Conservation (phyloP, 2,888 invertebrate genomes). For the Strigamia transsilvanica region DNA sequence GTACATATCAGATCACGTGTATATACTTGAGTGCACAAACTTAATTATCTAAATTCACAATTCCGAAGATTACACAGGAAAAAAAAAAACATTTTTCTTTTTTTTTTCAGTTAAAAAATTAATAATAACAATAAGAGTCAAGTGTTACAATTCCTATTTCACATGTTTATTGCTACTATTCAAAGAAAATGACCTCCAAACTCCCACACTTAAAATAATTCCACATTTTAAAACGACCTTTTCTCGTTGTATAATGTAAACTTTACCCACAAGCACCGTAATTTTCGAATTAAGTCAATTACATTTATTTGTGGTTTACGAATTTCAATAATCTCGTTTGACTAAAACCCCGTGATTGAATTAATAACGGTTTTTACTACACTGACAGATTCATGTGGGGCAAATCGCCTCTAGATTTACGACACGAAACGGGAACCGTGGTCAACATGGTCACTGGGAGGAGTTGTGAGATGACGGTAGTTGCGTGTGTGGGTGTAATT, state of each 20-base stretch:
- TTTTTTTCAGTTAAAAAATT: too few species aligned
- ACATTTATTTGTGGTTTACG: too few species aligned
- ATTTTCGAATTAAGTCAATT: too few species aligned
- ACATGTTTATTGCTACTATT: neutral
- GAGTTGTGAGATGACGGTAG: neutral
- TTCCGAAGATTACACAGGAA: too few species aligned
- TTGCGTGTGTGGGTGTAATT: constrained; percentile 20
- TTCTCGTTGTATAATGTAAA: neutral
- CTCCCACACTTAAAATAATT: neutral
- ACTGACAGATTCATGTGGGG: too few species aligned
- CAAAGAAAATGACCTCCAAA: neutral
- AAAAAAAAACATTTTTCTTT: too few species aligned
- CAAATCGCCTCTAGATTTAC: neutral
- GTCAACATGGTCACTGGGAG: neutral
- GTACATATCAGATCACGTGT: neutral
- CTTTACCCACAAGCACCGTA: too few species aligned
- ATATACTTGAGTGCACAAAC: too few species aligned
- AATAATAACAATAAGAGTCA: neutral
- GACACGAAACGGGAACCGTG: neutral
- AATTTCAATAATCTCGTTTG: too few species aligned
- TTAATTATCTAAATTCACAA: too few species aligned
- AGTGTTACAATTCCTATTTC: neutral
- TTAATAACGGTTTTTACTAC: too few species aligned
- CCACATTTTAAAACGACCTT: neutral
- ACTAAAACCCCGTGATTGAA: too few species aligned